These are phyloP conservation scores for Plotosus lineatus DNA, from an alignment of 2,113 vertebrate genomes.

Conservation along the genomic window DNA sequence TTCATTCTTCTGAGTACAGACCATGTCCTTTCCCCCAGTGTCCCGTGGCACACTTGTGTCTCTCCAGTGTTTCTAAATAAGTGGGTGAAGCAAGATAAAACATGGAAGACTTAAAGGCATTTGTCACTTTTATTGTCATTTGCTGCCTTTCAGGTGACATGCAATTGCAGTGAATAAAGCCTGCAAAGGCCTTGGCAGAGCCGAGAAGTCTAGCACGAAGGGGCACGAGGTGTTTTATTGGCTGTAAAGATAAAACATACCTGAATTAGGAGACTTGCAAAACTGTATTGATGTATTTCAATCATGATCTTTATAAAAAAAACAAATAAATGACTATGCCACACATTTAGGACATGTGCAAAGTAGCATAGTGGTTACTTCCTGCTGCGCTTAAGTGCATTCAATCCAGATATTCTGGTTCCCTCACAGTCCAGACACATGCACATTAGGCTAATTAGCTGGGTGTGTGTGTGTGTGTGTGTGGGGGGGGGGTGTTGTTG, in stretches of 20 bases:
- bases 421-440: too few species aligned
- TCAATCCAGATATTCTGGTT: too few species aligned
- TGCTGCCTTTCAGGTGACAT: background rate
- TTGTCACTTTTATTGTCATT: background rate
- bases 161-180: background rate
- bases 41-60: conserved; percentile 36
- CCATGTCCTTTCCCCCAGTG: conserved; percentile 56
- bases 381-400: too few species aligned
- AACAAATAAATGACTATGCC: too few species aligned
- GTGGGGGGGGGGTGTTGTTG: too few species aligned
- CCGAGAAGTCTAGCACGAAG: too few species aligned
- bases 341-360: too few species aligned
- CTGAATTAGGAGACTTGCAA: background rate
- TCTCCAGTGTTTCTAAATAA: conserved; percentile 48
- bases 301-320: too few species aligned
- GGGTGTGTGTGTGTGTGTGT: too few species aligned
- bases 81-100: background rate
- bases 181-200: background rate
- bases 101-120: background rate
- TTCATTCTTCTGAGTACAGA: background rate
- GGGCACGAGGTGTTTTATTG: background rate
- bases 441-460: too few species aligned
- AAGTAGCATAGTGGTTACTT: too few species aligned
- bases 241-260: background rate
- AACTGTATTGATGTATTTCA: background rate